phyloP scores from a whole-genome alignment of 2,888 invertebrate genomes.

The Arctia plantaginis region DNA sequence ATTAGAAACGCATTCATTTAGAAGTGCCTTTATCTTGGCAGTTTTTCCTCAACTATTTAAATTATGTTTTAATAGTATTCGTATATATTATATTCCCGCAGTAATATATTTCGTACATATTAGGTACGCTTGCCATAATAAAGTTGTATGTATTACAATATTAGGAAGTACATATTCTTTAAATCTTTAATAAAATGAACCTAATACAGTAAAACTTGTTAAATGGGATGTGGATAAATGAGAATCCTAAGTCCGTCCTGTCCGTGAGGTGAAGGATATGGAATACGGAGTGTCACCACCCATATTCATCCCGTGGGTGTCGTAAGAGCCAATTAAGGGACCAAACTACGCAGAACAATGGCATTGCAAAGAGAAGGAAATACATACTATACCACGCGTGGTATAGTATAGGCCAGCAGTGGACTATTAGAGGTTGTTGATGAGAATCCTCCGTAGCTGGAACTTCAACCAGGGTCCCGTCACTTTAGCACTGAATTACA shows the following conservation, averaged over 20 bases:
- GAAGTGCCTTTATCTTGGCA: constrained; percentile 51
- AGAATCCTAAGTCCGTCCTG: too few relatives aligned
- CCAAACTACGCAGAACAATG: too few relatives aligned
- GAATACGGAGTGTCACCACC: too few relatives aligned
- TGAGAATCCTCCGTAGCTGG: background rate
- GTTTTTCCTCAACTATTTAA: constrained; percentile 41
- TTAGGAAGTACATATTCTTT: background rate
- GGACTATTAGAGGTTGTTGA: too few relatives aligned
- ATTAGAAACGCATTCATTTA: constrained; percentile 68
- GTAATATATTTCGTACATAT: background rate
- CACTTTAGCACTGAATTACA: background rate
- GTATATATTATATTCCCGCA: background rate
- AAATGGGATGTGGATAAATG: too few relatives aligned
- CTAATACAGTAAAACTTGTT: background rate
- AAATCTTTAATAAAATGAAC: background rate
- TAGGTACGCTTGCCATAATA: background rate
- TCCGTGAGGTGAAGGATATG: too few relatives aligned
- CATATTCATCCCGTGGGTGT: too few relatives aligned
- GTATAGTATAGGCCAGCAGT: too few relatives aligned
- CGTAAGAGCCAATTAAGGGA: too few relatives aligned
- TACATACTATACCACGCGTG: too few relatives aligned
- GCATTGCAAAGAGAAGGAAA: too few relatives aligned
- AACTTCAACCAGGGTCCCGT: background rate
- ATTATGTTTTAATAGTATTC: background rate
- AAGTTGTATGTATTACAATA: background rate